Conservation (phyloP, 2,888 invertebrate genomes). For the Aspidiotus rigidus region DNA sequence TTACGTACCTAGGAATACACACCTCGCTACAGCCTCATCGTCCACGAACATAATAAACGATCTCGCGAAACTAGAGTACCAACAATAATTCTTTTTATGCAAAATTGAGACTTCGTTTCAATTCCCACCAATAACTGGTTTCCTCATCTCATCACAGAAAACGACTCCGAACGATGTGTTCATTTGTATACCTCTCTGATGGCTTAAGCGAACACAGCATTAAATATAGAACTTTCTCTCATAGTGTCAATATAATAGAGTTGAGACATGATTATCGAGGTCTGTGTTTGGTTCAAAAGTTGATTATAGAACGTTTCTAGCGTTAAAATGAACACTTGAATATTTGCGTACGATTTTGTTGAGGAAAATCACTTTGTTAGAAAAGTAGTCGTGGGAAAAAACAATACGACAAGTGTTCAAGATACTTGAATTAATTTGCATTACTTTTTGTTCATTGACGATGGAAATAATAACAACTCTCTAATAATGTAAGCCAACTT, state of each 20-base stretch:
- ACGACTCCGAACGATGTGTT: conserved; percentile 16
- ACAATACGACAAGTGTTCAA: no score
- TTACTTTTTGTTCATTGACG: no score
- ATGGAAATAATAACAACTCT: no score
- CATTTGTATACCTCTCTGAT: conserved; percentile 3
- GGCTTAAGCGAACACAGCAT: background rate
- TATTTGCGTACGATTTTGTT: no score
- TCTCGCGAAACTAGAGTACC: background rate
- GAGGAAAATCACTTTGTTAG: no score
- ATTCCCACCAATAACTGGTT: conserved; percentile 27
- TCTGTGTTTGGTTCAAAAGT: conserved; percentile 11
- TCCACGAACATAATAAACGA: background rate
- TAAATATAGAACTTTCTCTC: conserved; percentile 23
- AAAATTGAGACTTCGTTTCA: conserved; percentile 8
- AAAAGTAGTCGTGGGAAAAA: no score
- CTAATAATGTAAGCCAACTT: no score
- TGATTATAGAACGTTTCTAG: background rate
- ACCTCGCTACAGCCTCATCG: background rate
- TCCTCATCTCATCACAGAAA: conserved; percentile 22
- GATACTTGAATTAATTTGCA: no score
- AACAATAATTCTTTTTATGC: conserved; percentile 2
- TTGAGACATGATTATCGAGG: conserved; percentile 30
- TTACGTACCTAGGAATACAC: no score
- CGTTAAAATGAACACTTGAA: no score
- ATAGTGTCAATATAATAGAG: conserved; percentile 8